Base-by-base conservation (phyloP, 2,113 vertebrate genomes). In the Ptilorrhoa leucosticta region DNA sequence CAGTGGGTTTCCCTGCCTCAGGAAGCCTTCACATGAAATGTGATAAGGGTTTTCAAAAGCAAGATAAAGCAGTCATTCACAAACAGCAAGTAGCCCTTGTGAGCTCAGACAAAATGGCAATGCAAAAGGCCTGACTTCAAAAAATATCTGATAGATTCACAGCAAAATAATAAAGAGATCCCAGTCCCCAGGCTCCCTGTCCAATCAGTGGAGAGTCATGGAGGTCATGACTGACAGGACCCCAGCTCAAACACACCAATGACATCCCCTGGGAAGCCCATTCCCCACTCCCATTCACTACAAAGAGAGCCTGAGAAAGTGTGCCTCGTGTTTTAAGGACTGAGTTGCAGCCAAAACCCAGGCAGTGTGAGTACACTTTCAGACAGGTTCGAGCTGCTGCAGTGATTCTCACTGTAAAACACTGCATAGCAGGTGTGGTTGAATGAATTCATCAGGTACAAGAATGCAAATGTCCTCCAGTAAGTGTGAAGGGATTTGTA, bases 171-270 rank as follows among this genome's bases (percentile, higher is more conserved):
- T 13, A 53, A 42, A 60, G 45, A 48, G 1, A 58, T 5, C 44
- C 22, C 4, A 14, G 45, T 85, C 73, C 57, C 53, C 15, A 37
- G 40, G 14, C 12, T 76, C 22, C n/a, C 13, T 51, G 0, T 33
- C 14, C 23, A 37, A 65, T 53, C 63, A 68, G 9, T 28, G 24
- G 22, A 84, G 64, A 71, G 53, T 57, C 11, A 2, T n/a, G 28
- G 57, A 83, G 54, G 75, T 72, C 58, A 13, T 33, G 75, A 65
- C 48, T 69, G n/a, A 50, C 37, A 69, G 13, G 4, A 90, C 4
- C 42, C 57, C 31, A 30, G 2, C 31, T 19, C 31, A 35, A 50
- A 35, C 6, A 4, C 13, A 22, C 8, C 3, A 0, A 5, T 37
- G 31, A 28, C 6, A 4, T 64, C 39, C 44, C 30, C 40, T 50